Evolutionary conservation across 2,888 invertebrate genomes (phyloP), one percentile per base, ranked within the genome.

Genomic region (Perithous albicinctus): DNA sequence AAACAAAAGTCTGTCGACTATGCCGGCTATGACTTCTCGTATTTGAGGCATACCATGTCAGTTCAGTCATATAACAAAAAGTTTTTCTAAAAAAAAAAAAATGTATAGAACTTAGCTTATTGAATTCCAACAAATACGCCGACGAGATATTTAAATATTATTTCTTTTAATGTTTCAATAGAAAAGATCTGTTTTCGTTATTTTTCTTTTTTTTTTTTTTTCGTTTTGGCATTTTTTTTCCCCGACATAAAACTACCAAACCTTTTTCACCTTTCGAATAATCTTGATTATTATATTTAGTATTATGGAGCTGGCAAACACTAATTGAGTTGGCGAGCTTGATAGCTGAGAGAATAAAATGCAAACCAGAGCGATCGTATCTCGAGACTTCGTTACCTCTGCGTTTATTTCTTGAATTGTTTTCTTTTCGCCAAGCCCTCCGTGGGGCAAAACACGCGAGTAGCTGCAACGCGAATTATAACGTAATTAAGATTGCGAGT

Each of bases 321-420:
- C 46, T 66, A 66, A 66, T 66, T 66, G 26, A 66, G 64, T 66
- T 46, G 18, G 43, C 26, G 26, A 46, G 46, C 29, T 26, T 18
- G 26, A 26, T 46, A 29, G 46, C 46, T 43, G 26, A 66, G 18
- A 26, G 23, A 35, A 8, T 35, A 35, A 61, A 18, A 61, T 61
- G 15, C 41, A 48, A 48, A 48, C 29, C 32, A 10, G 66, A 48
- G 32, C 46, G 63, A 66, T 66, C 66, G 48, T 48, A 66, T 66
- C 66, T 48, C 20, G 6, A 6, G 29, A 20, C 48, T 18, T 46
- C 46, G 1, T 51, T 43, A 43, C 5, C n/a, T 43, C 5, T n/a
- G 43, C 15, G n/a, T 43, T 43, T 43, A 43, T 43, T 43, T 43
- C 15, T 43, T 5, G 0, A 43, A 43, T 43, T 5, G n/a, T 5